Evolutionary conservation across 1,140 invertebrate species (phyloP), one percentile per base, ranked within the genome.

Genomic region (Listronotus bonariensis): DNA sequence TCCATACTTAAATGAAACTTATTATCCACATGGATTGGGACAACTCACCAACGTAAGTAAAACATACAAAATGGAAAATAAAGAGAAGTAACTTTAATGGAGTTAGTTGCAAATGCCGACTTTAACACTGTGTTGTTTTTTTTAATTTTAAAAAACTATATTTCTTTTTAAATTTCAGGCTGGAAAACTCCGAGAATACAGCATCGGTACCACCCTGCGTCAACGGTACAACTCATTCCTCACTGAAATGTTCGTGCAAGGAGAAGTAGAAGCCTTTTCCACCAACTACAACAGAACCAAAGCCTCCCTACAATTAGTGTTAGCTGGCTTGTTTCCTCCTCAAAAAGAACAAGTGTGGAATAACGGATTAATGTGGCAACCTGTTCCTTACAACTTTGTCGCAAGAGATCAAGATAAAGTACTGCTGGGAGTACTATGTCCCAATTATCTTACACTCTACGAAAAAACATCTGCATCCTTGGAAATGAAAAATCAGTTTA

Each of bases 291-390:
- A 82, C 17, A 81, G 87, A 32, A 86, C 86, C 3, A 84, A 86
- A 73, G 84, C 84, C 81, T 85, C 82, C 6, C 77, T 80, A 0
- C 85, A 89, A 73, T 83, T 87, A 38, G 84, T 94, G 54, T 80
- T 97, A 26, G 92, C 93, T 5, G 92, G 91, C 15, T 80, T 97
- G 38, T 96, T 87, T 80, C 90, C 89, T n/a, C 92, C 93, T 0
- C 76, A 77, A 26, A 78, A 82, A 5, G 79, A 85, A 36, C 87
- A 92, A 71, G 80, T 85, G 51, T 93, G 93, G 85, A 83, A 92
- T 69, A 75, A 81, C 0, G 78, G 85, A 46, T 79, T 96, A 38
- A 72, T 77, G 0, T 97, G 95, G 95, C 91, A 92, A 70, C 94
- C 95, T 0, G 87, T 97, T 68, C 91, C 94, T 0, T 87, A 96